A percentile compares a stretch with the other conserved stretches of the same genome.
Evolutionary conservation across 2,888 invertebrate species (phyloP).

Genomic region (Harpagoxenus sublaevis): DNA sequence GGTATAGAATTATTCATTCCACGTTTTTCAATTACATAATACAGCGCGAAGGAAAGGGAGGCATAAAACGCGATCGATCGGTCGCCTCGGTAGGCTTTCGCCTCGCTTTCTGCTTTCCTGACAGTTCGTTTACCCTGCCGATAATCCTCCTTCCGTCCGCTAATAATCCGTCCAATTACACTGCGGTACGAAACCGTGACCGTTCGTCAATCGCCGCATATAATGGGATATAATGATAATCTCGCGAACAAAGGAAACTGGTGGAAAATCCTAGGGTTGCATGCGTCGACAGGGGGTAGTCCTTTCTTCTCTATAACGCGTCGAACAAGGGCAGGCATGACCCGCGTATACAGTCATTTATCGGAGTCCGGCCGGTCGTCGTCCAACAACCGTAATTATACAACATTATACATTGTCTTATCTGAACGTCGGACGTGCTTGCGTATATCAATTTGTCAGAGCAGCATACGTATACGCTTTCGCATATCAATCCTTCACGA

Average conservation of each 20-base stretch:
- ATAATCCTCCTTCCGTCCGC: conserved; percentile 78
- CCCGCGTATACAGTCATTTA: not conserved
- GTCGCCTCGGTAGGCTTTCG: conserved; percentile 46
- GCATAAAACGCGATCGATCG: conserved; percentile 19
- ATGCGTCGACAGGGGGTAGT: conserved; percentile 80
- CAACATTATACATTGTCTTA: not conserved
- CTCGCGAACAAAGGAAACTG: conserved; percentile 84
- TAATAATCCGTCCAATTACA: conserved; percentile 70
- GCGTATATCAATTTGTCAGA: not conserved
- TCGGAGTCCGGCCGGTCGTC: not conserved
- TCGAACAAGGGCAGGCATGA: conserved; percentile 46
- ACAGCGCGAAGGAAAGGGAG: not conserved
- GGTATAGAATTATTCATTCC: not conserved
- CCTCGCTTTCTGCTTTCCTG: conserved; percentile 77
- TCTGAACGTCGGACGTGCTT: not conserved
- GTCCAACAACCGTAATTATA: not conserved
- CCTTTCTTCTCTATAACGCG: conserved; percentile 44
- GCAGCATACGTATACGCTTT: not conserved
- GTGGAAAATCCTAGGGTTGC: conserved; percentile 83
- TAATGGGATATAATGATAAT: conserved; percentile 83
- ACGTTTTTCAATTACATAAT: not conserved
- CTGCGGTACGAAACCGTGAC: conserved; percentile 56
- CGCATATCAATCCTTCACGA: not conserved
- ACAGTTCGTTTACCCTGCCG: conserved; percentile 76
- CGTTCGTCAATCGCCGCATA: conserved; percentile 70